phyloP scores from a whole-genome alignment of 1,140 invertebrate species.

The Heliothis virescens region DNA sequence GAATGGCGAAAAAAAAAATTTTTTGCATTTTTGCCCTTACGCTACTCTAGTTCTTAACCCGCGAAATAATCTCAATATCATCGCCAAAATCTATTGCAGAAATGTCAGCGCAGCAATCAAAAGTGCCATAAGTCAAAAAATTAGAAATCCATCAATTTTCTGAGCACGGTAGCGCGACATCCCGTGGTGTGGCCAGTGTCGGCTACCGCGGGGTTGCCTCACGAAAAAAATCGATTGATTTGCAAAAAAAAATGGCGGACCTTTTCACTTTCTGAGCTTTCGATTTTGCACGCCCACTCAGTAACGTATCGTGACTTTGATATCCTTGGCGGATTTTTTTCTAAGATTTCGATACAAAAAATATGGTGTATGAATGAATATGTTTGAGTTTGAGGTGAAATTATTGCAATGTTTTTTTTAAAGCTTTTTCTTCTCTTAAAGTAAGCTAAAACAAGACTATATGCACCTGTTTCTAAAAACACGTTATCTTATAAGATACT shows the following conservation, averaged over 20 bases:
- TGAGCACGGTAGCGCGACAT: constrained; percentile 67
- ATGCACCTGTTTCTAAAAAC: too few species aligned
- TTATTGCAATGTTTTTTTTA: too few species aligned
- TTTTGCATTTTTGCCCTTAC: too few species aligned
- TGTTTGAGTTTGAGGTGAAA: not conserved
- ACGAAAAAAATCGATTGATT: constrained; percentile 71
- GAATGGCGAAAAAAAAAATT: too few species aligned
- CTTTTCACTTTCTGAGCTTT: constrained; percentile 64
- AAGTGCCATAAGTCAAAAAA: constrained; percentile 53
- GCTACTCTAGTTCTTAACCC: too few species aligned
- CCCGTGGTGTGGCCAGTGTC: constrained; percentile 66
- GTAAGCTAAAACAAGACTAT: too few species aligned
- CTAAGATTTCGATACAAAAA: not conserved
- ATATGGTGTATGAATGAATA: not conserved
- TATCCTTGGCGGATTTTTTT: constrained; percentile 14
- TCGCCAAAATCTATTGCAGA: not conserved
- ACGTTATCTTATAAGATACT: too few species aligned
- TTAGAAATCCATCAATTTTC: constrained; percentile 61
- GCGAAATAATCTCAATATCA: not conserved
- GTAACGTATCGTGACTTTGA: constrained; percentile 14
- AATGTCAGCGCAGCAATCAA: not conserved
- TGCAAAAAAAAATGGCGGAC: constrained; percentile 64
- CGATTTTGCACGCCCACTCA: constrained; percentile 72
- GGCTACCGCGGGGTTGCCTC: constrained; percentile 62
- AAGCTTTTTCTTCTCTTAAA: too few species aligned